Conservation (phyloP, 2,888 invertebrate species). For the Drosophila differens region DNA sequence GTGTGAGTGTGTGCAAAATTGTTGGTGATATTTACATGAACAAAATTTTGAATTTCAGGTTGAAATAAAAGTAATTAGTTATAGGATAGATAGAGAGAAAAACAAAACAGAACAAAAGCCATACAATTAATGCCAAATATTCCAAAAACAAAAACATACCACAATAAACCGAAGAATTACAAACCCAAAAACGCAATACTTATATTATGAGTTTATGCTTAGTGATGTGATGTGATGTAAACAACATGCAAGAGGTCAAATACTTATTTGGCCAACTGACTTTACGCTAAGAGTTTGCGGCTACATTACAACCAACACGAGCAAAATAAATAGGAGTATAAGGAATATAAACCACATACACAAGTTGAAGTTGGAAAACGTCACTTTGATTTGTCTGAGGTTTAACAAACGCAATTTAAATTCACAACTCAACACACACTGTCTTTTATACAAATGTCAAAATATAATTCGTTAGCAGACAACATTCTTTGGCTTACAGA, state of each 20-base stretch:
- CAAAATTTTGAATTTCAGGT: conserved; percentile 34
- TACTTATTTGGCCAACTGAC: conserved; percentile 22
- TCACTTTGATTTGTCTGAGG: conserved; percentile 31
- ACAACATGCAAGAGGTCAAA: conserved; percentile 31
- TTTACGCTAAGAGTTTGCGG: conserved; percentile 14
- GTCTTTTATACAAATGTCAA: conserved; percentile 55
- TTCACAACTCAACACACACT: conserved; percentile 16
- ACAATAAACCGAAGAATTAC: conserved; percentile 16
- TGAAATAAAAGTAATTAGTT: conserved; percentile 16
- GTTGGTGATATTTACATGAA: conserved; percentile 83
- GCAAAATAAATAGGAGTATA: conserved; percentile 5
- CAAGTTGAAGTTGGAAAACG: conserved; percentile 15
- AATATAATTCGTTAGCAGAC: conserved; percentile 47
- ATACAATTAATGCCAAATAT: conserved; percentile 49
- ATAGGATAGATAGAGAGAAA: conserved; percentile 1
- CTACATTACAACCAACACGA: conserved; percentile 9
- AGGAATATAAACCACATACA: conserved; percentile 4
- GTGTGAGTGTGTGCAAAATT: conserved; percentile 72
- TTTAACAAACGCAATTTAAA: conserved; percentile 23
- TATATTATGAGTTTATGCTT: conserved; percentile 25
- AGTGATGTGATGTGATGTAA: conserved; percentile 41
- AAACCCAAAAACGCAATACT: conserved; percentile 31
- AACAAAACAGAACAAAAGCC: conserved; percentile 41
- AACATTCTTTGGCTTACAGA: conserved; percentile 3
- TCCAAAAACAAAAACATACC: conserved; percentile 5